Base-by-base conservation (phyloP, 1,140 invertebrate species). In the Zaprionus kolodkinae region DNA sequence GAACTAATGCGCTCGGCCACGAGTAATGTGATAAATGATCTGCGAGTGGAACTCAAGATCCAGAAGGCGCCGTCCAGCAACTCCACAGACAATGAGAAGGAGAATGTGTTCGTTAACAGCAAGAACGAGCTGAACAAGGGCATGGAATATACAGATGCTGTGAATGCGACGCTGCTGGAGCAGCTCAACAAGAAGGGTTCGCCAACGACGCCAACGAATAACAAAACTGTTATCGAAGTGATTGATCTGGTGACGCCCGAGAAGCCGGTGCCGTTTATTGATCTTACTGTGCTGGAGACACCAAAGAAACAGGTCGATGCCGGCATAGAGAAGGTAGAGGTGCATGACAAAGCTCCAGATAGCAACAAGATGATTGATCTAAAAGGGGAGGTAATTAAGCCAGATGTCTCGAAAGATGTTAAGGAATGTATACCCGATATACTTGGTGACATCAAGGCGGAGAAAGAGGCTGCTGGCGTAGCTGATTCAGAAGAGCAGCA, bases 101-200 rank as follows among this genome's bases (percentile, higher is more conserved):
- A 93, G 72, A 93, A 93, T 63, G 80, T 90, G 17, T 92, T 91
- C 45, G 91, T 92, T 0, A 92, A 91, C 30, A 91, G 78, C 68
- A 91, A 92, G 62, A 92, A 92, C 67, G 91, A 91, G 56, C 68
- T 92, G 6, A 93, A 93, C 73, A 93, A 91, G 76, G 89, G 89
- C 27, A 91, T 91, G 83, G 91, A 92, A 72, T 91, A 91, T 60
- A 80, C 92, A 27, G 92, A 92, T 56, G 90, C 83, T n/a, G 80
- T 92, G 7, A 92, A 91, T 62, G 88, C 83, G n/a, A 80, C 86
- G 25, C 56, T 92, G 40, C 73, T 92, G 43, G 92, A 92, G 6
- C 81, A 88, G 52, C 76, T 88, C 12, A 69, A 52, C 35, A 81
- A 79, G n/a, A 88, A 92, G 52, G 61, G 73, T 35, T 78, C 81